Evolutionary conservation across 2,113 vertebrate species (phyloP).

Genomic region (Falco punctatus): DNA sequence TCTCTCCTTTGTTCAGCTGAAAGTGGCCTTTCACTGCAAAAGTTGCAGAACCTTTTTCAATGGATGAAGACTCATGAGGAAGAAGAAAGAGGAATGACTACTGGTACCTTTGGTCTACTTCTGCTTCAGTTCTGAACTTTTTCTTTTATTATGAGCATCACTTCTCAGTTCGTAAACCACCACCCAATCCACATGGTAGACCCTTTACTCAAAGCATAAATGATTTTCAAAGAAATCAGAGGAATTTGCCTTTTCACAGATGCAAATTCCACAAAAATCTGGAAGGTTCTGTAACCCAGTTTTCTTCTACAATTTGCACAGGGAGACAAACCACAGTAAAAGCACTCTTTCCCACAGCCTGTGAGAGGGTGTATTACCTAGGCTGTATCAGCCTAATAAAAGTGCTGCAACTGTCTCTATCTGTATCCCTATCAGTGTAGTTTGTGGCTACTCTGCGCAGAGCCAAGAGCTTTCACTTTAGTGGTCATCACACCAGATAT

Average conservation of each 20-base stretch:
- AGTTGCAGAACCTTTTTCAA: background rate
- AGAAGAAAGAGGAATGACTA: background rate
- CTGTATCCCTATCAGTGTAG: background rate
- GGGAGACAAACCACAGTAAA: background rate
- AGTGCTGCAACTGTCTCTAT: background rate
- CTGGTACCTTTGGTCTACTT: background rate
- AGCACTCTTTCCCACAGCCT: background rate
- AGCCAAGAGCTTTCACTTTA: background rate
- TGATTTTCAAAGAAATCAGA: background rate
- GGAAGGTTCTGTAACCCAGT: background rate
- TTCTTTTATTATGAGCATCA: background rate
- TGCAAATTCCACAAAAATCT: background rate
- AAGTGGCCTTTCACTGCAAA: background rate
- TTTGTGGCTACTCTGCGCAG: background rate
- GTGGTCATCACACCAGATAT: background rate
- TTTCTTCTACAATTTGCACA: background rate
- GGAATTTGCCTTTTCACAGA: background rate
- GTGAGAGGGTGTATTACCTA: background rate
- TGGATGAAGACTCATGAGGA: background rate
- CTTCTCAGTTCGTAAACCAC: slow-evolving; percentile 17
- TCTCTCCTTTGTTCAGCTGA: background rate
- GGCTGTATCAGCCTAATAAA: background rate
- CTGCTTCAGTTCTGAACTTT: background rate
- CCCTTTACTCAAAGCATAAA: slow-evolving; percentile 12
- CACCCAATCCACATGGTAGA: background rate